Conservation (phyloP, 2,888 invertebrate species). For the Melinopterus prodromus region DNA sequence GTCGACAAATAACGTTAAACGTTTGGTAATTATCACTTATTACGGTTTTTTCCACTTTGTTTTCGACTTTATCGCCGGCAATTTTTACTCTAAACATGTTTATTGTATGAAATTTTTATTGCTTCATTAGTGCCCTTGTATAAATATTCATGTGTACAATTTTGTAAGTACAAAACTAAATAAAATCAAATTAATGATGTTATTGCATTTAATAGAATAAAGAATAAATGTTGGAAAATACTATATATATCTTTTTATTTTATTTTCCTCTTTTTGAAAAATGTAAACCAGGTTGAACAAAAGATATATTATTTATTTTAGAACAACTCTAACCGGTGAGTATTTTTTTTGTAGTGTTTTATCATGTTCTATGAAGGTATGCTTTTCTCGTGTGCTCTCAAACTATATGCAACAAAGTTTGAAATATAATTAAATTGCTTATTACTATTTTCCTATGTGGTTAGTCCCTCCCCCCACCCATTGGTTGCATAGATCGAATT, state of each 20-base stretch:
- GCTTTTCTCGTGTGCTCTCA: too few relatives aligned
- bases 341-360: too few relatives aligned
- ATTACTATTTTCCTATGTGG: too few relatives aligned
- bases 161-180: neutral
- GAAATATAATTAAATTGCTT: too few relatives aligned
- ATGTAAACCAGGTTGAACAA: too few relatives aligned
- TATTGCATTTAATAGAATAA: slow-evolving; percentile 4
- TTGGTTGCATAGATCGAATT: neutral
- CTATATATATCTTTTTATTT: neutral
- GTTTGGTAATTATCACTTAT: neutral
- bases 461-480: too few relatives aligned
- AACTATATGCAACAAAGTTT: too few relatives aligned
- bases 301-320: too few relatives aligned
- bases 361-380: too few relatives aligned
- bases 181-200: neutral
- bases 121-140: neutral
- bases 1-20: neutral
- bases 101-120: neutral
- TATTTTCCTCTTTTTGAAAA: too few relatives aligned
- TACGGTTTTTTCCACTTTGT: neutral
- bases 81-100: neutral
- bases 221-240: neutral
- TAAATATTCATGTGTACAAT: neutral
- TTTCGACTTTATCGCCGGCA: neutral
- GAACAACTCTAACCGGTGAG: too few relatives aligned